Percentiles rank a stretch among this genome's conserved stretches.
Conservation (phyloP, 2,888 invertebrate genomes). For the Ochropacha duplaris region DNA sequence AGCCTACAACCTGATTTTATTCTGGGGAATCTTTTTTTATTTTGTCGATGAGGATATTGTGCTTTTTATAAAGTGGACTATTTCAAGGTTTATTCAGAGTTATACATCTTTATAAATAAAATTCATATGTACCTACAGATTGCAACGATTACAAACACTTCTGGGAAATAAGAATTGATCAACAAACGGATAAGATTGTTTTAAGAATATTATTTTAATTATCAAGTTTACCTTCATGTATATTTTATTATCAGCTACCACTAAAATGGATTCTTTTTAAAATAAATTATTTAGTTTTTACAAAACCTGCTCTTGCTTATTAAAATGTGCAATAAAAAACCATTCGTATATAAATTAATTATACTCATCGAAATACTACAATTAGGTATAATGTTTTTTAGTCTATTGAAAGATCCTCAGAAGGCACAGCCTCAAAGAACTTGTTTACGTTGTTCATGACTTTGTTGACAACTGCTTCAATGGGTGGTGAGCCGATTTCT, state of each 20-base stretch:
- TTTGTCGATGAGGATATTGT: no score
- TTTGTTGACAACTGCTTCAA: slow-evolving; percentile 26
- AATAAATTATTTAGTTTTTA: not conserved
- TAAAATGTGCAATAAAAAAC: not conserved
- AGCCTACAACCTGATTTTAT: no score
- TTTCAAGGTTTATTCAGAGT: no score
- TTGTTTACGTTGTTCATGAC: slow-evolving; percentile 23
- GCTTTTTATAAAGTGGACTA: no score
- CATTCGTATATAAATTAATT: not conserved
- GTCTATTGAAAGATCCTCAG: slow-evolving; percentile 29
- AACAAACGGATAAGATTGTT: no score
- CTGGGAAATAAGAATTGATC: no score
- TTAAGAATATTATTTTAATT: no score
- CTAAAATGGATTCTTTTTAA: not conserved
- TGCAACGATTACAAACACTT: no score
- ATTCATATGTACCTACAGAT: no score
- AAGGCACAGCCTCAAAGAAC: slow-evolving; percentile 28
- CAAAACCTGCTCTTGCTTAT: not conserved
- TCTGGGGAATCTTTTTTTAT: no score
- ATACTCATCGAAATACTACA: not conserved
- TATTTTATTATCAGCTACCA: not conserved
- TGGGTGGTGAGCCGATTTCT: slow-evolving; percentile 44
- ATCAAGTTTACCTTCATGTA: not conserved
- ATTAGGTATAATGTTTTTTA: slow-evolving; percentile 2
- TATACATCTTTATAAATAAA: no score